Conservation (phyloP, 2,888 invertebrate genomes). For the Tenthredo notha region DNA sequence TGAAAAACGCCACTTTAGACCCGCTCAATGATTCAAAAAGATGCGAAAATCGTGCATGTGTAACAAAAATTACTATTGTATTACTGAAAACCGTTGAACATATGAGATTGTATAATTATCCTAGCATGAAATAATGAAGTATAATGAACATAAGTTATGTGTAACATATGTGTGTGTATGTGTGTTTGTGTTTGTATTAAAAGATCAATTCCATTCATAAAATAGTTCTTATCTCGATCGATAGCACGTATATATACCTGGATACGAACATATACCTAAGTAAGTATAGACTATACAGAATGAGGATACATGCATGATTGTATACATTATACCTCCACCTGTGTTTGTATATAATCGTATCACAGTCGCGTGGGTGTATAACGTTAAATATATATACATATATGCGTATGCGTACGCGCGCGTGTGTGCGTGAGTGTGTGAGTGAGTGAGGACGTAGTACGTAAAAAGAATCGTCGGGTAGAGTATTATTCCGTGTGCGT, state of each 20-base stretch:
- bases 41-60: too few relatives aligned
- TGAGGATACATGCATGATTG: conserved; percentile 15
- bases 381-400: not conserved
- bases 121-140: too few relatives aligned
- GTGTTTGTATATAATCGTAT: not conserved
- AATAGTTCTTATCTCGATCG: conserved; percentile 37
- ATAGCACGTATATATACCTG: not conserved
- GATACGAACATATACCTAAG: not conserved
- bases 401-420: not conserved
- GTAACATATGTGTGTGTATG: not conserved
- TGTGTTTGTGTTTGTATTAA: not conserved
- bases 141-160: not conserved
- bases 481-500: not conserved
- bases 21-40: too few relatives aligned
- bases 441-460: not conserved
- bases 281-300: not conserved
- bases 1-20: too few relatives aligned
- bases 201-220: conserved; percentile 38
- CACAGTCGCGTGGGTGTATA: not conserved
- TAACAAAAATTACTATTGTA: too few relatives aligned
- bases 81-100: not conserved
- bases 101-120: not conserved
- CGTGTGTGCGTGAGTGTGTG: not conserved
- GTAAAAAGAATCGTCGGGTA: conserved; percentile 11
- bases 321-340: conserved; percentile 5